Base-by-base conservation (phyloP, 2,888 invertebrate species). In the Sceliomorpha sp. region DNA sequence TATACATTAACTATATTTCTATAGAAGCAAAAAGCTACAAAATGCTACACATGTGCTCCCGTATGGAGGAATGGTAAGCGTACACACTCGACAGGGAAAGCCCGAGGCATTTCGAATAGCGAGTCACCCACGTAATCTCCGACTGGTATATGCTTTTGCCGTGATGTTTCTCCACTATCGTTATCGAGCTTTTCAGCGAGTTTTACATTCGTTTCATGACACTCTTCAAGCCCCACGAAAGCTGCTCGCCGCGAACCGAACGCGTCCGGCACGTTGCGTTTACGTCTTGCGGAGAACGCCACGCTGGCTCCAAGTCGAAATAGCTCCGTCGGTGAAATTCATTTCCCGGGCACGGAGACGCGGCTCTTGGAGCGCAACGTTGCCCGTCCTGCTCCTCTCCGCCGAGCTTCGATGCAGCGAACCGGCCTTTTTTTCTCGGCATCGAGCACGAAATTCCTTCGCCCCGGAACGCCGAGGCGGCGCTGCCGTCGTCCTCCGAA, bases 161-260 rank as follows among this genome's bases (percentile, higher is more conserved):
- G 62, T 74, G n/a, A n/a, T n/a, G 70, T 75, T 77, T 51, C 74
- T 70, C 48, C 72, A 74, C 77, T 83, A 84, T 82, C 81, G 80
- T 77, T 76, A 78, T 77, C 81, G 72, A 81, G 78, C 82, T 84
- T 83, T 83, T 84, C 83, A 80, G 70, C 80, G 76, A 78, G 79
- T 78, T 82, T 81, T 75, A 80, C 81, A 80, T 81, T 78, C 78
- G 75, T 79, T 80, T 76, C 80, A 79, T 77, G 82, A 82, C 81
- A 80, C 80, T 81, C 76, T 80, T 79, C 79, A 76, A 79, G 75
- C 64, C 73, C 81, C 80, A 77, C 79, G 79, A 80, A 77, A 78
- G 51, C 34, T 45, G 59, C 51, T 26, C 47, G 44, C 48, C 27
- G 39, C 34, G 29, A 60, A 45, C 51, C 44, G 36, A 36, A 37